phyloP scores from a whole-genome alignment of 92 coral and sea anemone genomes.

The Zoanthus sansibaricus region DNA sequence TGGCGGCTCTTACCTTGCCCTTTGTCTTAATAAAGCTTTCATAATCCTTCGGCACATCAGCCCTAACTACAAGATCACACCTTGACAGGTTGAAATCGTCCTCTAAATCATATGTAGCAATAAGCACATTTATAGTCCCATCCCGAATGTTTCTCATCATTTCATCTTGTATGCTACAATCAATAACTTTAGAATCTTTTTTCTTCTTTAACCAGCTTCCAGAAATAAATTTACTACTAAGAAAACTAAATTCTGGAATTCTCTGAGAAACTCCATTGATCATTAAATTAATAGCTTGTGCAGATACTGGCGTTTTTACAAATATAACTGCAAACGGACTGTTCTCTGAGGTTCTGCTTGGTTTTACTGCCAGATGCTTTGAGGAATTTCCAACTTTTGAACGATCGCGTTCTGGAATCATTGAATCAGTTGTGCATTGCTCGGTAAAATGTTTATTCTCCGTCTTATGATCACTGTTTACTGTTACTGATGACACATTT shows the following conservation, averaged over 20 bases:
- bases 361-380: not conserved
- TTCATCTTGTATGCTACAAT: conserved; percentile 35
- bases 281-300: conserved; percentile 67
- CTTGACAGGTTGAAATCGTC: conserved; percentile 65
- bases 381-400: not conserved
- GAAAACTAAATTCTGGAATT: conserved; percentile 51
- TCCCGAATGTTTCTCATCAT: conserved; percentile 68
- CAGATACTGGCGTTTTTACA: conserved; percentile 60
- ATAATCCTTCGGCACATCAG: conserved; percentile 81
- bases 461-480: not conserved
- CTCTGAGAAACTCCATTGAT: conserved; percentile 58
- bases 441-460: not conserved
- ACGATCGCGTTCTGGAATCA: not conserved
- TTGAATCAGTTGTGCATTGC: not conserved
- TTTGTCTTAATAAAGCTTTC: conserved; percentile 61
- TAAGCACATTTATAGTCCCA: conserved; percentile 76
- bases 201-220: conserved; percentile 46
- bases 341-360: not conserved
- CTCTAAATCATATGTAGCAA: conserved; percentile 70
- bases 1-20: conserved; percentile 61
- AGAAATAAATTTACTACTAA: conserved; percentile 64
- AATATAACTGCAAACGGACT: conserved; percentile 66
- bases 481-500: not conserved
- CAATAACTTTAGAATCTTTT: conserved; percentile 33
- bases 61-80: conserved; percentile 76